phyloP scores from a whole-genome alignment of 2,888 invertebrate genomes.

The Chouioia cunea region DNA sequence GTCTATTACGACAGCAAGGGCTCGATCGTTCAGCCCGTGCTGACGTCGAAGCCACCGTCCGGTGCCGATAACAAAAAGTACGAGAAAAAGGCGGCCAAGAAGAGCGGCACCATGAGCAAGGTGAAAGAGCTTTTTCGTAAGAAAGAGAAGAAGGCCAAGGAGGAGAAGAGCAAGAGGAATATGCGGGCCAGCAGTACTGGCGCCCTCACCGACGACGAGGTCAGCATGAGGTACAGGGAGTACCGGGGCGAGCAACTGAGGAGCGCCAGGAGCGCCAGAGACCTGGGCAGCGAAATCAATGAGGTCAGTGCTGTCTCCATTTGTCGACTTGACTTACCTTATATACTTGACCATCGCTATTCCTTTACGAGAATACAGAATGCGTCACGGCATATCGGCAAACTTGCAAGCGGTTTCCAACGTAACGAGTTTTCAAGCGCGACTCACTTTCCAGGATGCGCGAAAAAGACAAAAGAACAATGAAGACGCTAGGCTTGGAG shows the following conservation, averaged over 20 bases:
- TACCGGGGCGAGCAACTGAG: conserved; percentile 65
- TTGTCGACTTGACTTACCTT: background rate
- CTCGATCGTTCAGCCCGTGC: conserved; percentile 46
- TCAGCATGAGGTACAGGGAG: conserved; percentile 64
- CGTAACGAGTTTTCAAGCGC: conserved; percentile 24
- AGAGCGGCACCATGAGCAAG: conserved; percentile 69
- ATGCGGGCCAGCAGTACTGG: conserved; percentile 58
- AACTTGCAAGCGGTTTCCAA: conserved; percentile 27
- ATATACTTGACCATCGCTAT: too few species aligned
- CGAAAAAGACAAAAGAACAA: conserved; percentile 44
- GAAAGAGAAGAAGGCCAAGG: conserved; percentile 78
- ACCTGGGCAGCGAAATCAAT: conserved; percentile 64
- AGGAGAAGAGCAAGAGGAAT: conserved; percentile 68
- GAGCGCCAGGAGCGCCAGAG: conserved; percentile 63
- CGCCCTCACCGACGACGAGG: conserved; percentile 65
- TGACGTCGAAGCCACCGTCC: conserved; percentile 62
- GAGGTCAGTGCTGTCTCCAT: conserved; percentile 57
- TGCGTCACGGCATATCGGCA: background rate
- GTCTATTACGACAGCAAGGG: conserved; percentile 56
- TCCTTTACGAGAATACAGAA: conserved; percentile 13
- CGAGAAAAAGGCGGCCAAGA: conserved; percentile 64
- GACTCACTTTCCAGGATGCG: conserved; percentile 33
- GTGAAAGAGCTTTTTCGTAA: conserved; percentile 83
- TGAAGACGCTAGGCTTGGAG: conserved; percentile 29
- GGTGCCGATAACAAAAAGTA: conserved; percentile 63